Conservation (phyloP, 2,888 invertebrate species). For the Beris chalybata region DNA sequence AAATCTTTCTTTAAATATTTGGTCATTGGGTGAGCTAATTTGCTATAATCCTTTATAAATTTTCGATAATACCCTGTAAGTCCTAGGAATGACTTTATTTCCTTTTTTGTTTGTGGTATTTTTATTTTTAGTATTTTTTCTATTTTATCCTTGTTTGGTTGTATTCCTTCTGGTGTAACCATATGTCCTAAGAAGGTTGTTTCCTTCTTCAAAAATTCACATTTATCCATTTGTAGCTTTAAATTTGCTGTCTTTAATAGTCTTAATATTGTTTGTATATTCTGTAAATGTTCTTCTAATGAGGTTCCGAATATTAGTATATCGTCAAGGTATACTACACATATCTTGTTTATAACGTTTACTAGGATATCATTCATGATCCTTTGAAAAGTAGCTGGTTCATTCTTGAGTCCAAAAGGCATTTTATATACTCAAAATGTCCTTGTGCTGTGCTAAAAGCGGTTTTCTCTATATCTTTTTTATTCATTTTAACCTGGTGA, state of each 20-base stretch:
- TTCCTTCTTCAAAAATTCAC: no score
- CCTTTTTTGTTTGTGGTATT: conserved; percentile 38
- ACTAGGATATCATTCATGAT: conserved; percentile 41
- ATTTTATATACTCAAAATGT: conserved; percentile 38
- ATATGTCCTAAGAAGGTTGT: conserved; percentile 37
- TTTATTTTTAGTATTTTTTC: conserved; percentile 38
- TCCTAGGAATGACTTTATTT: conserved; percentile 41
- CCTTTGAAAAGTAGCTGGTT: conserved; percentile 30
- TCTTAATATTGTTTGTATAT: no score
- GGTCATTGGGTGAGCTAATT: conserved; percentile 35
- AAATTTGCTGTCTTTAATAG: no score
- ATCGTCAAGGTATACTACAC: background rate
- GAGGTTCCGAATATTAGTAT: no score
- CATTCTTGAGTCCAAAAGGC: no score
- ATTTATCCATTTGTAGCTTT: no score
- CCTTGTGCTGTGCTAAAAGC: conserved; percentile 38
- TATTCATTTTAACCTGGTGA: background rate
- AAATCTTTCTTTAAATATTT: conserved; percentile 32
- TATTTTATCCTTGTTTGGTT: conserved; percentile 39
- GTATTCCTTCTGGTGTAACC: conserved; percentile 41
- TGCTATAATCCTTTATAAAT: conserved; percentile 41
- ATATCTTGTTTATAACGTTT: conserved; percentile 13
- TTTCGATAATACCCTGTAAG: conserved; percentile 42
- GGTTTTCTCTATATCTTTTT: conserved; percentile 37
- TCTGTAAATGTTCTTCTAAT: no score